Evolutionary conservation across 2,797 vertebrate genomes (phyloP).

Genomic region (Onychomys leucogaster): DNA sequence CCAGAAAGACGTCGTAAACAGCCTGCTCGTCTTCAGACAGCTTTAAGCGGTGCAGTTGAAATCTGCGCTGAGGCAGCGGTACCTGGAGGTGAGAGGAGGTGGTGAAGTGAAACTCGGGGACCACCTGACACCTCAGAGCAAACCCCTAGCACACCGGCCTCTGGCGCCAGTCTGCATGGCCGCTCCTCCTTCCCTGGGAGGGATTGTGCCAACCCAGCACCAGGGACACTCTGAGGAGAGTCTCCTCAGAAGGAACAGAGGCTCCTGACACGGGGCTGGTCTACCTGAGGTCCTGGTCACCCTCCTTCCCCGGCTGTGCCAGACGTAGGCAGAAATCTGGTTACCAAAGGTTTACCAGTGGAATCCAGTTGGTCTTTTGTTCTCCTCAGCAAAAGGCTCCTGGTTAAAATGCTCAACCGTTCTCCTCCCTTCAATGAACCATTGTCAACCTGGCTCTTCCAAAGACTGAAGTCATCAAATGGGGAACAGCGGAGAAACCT

Average conservation of each 20-base stretch:
- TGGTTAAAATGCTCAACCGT: constrained; percentile 94
- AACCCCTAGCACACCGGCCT: background rate
- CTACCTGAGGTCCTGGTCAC: background rate
- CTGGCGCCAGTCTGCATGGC: background rate
- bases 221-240: background rate
- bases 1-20: constrained; percentile 95
- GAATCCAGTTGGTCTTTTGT: constrained; percentile 94
- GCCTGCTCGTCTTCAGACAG: constrained; percentile 93
- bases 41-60: constrained; percentile 90
- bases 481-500: constrained; percentile 97
- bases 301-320: background rate
- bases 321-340: background rate
- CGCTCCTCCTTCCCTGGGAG: background rate
- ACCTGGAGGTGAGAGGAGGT: constrained; percentile 87
- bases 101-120: background rate
- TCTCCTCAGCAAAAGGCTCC: constrained; percentile 93
- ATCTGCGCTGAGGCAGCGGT: constrained; percentile 90
- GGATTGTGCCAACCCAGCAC: background rate
- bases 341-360: constrained; percentile 94
- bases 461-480: constrained; percentile 96
- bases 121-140: background rate
- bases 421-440: constrained; percentile 95
- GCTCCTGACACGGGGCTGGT: background rate
- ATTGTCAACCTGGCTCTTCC: constrained; percentile 98
- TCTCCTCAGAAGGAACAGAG: background rate